These are phyloP conservation scores for Brachypodius melanocephalos DNA, from an alignment of 2,113 vertebrate genomes.

Conservation along the genomic window DNA sequence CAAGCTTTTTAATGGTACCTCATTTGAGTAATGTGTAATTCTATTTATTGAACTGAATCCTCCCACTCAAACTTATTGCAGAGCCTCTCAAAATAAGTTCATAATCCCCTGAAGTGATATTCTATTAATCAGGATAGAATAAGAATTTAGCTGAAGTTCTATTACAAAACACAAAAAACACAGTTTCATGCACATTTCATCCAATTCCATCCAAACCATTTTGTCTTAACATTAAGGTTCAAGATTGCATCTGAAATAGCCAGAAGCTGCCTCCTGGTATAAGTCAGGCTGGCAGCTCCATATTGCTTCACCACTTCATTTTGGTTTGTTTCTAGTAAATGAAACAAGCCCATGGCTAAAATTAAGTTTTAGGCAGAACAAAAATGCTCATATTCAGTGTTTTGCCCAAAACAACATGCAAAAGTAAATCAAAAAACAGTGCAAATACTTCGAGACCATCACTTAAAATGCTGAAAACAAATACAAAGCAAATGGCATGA, in stretches of 20 bases:
- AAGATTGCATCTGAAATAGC: not conserved
- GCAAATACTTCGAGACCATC: constrained; percentile 20
- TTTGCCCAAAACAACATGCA: constrained; percentile 52
- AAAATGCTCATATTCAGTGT: constrained; percentile 36
- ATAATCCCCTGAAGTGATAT: not conserved
- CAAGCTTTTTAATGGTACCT: not conserved
- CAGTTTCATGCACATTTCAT: not conserved
- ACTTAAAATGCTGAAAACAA: not conserved
- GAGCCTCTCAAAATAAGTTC: not conserved
- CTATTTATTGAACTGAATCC: constrained; percentile 17
- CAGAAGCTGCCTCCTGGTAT: not conserved
- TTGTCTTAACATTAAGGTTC: not conserved
- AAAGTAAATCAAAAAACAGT: constrained; percentile 34
- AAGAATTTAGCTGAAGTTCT: not conserved
- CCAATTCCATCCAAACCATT: not conserved
- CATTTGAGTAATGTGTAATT: not conserved
- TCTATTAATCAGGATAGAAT: not conserved
- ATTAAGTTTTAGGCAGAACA: not conserved
- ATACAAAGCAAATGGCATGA: not conserved
- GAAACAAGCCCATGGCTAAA: constrained; percentile 40
- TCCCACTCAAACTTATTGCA: not conserved
- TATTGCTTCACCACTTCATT: not conserved
- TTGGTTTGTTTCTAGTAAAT: constrained; percentile 45
- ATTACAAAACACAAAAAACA: not conserved
- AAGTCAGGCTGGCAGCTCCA: not conserved